Evolutionary conservation across 2,113 vertebrate genomes (phyloP), one percentile per base, ranked within the genome.

Genomic region (Gulo gulo): DNA sequence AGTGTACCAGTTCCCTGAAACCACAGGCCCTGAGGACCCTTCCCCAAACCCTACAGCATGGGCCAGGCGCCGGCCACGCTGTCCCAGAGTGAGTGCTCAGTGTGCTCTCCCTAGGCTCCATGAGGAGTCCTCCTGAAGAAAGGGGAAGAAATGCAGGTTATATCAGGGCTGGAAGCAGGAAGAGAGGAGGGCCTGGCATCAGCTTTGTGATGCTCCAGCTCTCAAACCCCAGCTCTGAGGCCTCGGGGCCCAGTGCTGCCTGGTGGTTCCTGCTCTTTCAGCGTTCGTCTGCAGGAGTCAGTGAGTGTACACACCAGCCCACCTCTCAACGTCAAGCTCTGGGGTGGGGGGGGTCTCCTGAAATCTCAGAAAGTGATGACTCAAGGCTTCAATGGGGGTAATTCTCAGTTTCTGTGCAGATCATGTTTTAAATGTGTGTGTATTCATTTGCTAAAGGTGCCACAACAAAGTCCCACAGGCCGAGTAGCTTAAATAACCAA

Each of bases 11-110:
- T 15, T 14, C 34, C 13, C 24, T 13, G 73, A 20, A 42, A 12
- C 50, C 14, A 9, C n/a, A 10, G 11, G 13, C 18, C n/a, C 9
- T 9, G 0, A 18, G 76, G 52, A 18, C 52, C 52, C 52, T 6
- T 18, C 16, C 52, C 52, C 52, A 16, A 67, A 8, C 36, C 10
- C 2, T 16, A 39, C 10, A 12, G 9, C 52, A 7, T 1, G 1
- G 4, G 9, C 31, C 55, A 12, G 31, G 4, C 15, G 20, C 29
- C 29, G 15, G 29, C 65, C 24, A 2, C 45, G 18, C 3, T 11
- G 4, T 4, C 7, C 11, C 2, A 13, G 23, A 74, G 15, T 1
- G 24, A 36, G 29, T 2, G 23, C 57, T 82, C 6, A 1, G 39
- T 21, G 8, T 34, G 36, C 7, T 45, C 13, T 42, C 18, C 36